Base-by-base conservation (phyloP, 2,888 invertebrate genomes). In the Volucella bombylans region DNA sequence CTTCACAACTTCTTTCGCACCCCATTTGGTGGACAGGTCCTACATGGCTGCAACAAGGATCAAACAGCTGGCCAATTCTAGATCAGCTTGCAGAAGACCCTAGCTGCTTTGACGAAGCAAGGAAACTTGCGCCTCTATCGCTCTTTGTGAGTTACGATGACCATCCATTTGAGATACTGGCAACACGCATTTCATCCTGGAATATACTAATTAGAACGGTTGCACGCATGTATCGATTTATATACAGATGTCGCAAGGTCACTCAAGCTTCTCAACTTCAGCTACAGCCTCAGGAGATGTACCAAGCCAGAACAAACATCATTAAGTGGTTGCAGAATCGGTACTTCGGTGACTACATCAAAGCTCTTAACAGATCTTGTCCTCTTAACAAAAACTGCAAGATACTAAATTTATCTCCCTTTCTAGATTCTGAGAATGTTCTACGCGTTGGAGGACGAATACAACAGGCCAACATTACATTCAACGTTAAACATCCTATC, bases 401-500 rank as follows among this genome's bases (percentile, higher is more conserved):
- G 4, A 47, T 47, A n/a, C 4, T 47, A 47, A 47, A n/a, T 47
- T 54, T 87, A n/a, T n/a, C n/a, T n/a, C n/a, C n/a, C 14, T 87
- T 86, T 65, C 14, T 88, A 8, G 87, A 87, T 65, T n/a, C 61
- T n/a, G 57, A 80, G 39, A 80, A 74, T 31, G 49, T 88, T 41
- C 76, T 89, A 14, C 80, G 88, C 61, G 88, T 88, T 6, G 41
- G 59, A 15, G 59, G 88, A 54, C 73, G 89, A 9, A 69, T 89
- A 8, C 38, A 67, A 12, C 55, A 87, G 54, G 71, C 87, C 11
- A 14, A 71, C 2, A 45, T 87, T 9, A 12, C 64, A n/a, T 73
- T 57, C n/a, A 61, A 80, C n/a, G 73, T 71, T 67, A 76, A 52
- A 11, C 45, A 67, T n/a, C 68, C 67, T 0, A 59, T 76, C 8